These are phyloP conservation scores for Agriotes lineatus DNA, from an alignment of 2,888 invertebrate species.

Conservation along the genomic window DNA sequence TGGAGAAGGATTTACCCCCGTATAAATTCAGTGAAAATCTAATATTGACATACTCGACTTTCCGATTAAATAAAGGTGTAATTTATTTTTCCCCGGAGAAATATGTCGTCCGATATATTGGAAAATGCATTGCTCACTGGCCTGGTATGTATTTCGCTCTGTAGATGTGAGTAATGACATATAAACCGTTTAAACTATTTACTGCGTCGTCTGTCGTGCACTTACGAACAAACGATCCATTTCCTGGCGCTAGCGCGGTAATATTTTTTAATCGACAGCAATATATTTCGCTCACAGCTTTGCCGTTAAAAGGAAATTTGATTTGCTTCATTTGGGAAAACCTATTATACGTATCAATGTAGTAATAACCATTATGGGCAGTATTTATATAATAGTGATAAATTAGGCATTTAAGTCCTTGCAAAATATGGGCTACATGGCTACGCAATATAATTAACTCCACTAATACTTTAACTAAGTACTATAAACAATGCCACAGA, in stretches of 20 bases:
- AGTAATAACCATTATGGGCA: too few relatives aligned
- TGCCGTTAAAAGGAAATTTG: not conserved
- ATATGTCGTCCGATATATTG: conserved; percentile 9
- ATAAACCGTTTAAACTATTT: conserved; percentile 1
- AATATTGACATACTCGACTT: not conserved
- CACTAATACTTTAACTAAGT: too few relatives aligned
- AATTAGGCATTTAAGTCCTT: too few relatives aligned
- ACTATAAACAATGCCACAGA: too few relatives aligned
- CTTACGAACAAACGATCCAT: not conserved
- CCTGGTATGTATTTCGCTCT: not conserved
- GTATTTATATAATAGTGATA: too few relatives aligned
- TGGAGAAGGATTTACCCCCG: too few relatives aligned
- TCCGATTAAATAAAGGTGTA: conserved; percentile 9
- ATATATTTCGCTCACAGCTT: not conserved
- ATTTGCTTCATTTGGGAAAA: too few relatives aligned
- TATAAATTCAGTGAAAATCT: not conserved
- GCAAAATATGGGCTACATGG: too few relatives aligned
- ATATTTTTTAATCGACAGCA: not conserved
- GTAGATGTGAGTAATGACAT: not conserved
- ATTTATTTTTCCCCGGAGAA: conserved; percentile 5
- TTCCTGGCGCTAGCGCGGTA: not conserved
- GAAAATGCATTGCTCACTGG: not conserved
- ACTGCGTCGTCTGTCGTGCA: not conserved
- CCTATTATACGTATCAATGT: too few relatives aligned
- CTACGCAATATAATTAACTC: too few relatives aligned